Evolutionary conservation across 2,113 vertebrate genomes (phyloP), one percentile per base, ranked within the genome.

Genomic region (Anas platyrhynchos): DNA sequence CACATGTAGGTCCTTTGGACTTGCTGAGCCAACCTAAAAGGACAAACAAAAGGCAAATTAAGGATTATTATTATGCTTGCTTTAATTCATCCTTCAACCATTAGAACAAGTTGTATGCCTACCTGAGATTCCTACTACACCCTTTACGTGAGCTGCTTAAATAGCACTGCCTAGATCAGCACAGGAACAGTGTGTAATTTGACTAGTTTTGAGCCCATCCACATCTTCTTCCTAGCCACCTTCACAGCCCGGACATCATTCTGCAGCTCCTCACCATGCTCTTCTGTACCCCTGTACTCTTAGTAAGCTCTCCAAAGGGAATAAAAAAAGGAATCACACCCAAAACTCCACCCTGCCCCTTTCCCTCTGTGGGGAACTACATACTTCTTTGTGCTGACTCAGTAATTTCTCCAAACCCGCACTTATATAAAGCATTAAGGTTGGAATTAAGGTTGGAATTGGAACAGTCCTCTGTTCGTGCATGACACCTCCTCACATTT

Each of bases 1-100:
- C 36, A 95, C 92, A 96, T 89, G 81, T 13, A 82, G 83, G 69
- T 95, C 90, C 86, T 92, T 93, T 93, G 77, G 94, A 93, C 94
- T 96, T 95, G 87, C 83, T 91, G 56, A 27, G 83, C 91, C 66
- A 88, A 66, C 86, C 94, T 95, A 86, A 44, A 55, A 66, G 43
- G 83, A 82, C 13, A 86, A 54, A 94, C 17, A 93, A 91, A 92
- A 89, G 11, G 16, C 88, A 91, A 84, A 82, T 41, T 83, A 34
- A 69, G 34, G 4, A 89, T 96, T 93, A 88, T 34, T 67, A 41
- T 23, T 63, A 73, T 11, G 38, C 22, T 80, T 61, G 31, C 43
- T 88, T 86, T 79, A 93, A 89, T 75, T 92, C 12, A 81, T 65
- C 58, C 13, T 87, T 86, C 55, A 80, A 18, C 44, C 22, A 43